Base-by-base conservation (phyloP, 2,888 invertebrate genomes). In the Strigamia maritima region DNA sequence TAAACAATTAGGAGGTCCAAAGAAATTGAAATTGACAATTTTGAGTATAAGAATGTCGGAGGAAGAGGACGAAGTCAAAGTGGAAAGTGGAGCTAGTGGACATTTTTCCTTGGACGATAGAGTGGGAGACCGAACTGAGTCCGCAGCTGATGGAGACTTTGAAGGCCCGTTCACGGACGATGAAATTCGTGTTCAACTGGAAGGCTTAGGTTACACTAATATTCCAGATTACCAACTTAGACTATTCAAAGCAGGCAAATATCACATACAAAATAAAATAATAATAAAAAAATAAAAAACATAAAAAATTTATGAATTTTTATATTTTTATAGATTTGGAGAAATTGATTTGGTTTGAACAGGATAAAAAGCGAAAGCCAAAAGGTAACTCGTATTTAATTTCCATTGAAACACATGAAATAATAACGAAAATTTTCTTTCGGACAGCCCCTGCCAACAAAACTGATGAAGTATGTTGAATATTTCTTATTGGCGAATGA, bases 131-230 rank as follows among this genome's bases (percentile, higher is more conserved):
- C 28, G 31, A 19, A 19, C 31, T 12, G 76, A 76, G 24, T 75
- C 75, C 19, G 28, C 75, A 38, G 75, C 26, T 19, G 76, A 76
- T 2, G 26, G 40, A 26, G 26, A 24, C n/a, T 38, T 19, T 22
- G 76, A 76, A 24, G 76, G 40, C 31, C 76, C 76, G 35, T 80
- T 80, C 28, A 80, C 80, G 38, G 79, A 80, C 70, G 79, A 80
- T 40, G 80, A 80, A 54, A 80, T 80, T 44, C 76, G 60, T 22
- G 38, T n/a, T 35, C 80, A 80, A 54, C 70, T 80, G 49, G 78
- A 76, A 31, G 77, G 76, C 16, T 35, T 80, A 65, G 80, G 80
- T 40, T 80, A 80, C 77, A 16, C 35, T 24, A 75, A 79, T 22
- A 77, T 80, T 35, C 75, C 80, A 35, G 75, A 79, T 76, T 77